A percentile compares a stretch with the other conserved stretches of the same genome.
Conservation (phyloP, 2,113 vertebrate genomes). For the Apistogramma diplotaenia region DNA sequence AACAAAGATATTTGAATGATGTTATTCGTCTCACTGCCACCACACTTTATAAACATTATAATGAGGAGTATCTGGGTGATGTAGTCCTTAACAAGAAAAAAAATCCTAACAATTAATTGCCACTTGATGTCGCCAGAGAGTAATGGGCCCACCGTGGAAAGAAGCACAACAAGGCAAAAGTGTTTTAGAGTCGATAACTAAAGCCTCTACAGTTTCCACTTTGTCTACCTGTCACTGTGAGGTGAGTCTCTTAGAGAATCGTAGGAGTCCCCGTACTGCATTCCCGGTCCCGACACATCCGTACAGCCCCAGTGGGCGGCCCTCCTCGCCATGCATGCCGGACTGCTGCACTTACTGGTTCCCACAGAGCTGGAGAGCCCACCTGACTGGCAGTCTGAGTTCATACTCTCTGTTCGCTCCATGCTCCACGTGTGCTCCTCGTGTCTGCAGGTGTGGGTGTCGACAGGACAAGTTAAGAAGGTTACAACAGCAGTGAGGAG, state of each 20-base stretch:
- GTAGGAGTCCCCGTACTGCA: conserved; percentile 89
- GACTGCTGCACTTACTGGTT: conserved; percentile 98
- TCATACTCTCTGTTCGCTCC: conserved; percentile 92
- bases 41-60: background rate
- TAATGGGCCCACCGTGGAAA: background rate
- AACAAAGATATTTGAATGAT: background rate
- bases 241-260: conserved; percentile 95
- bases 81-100: background rate
- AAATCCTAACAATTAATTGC: background rate
- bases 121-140: conserved; percentile 48
- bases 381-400: conserved; percentile 94
- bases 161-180: background rate
- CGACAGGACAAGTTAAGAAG: conserved; percentile 14
- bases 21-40: background rate
- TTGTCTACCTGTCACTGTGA: conserved; percentile 92
- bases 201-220: background rate
- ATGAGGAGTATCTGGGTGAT: background rate
- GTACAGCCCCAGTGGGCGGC: conserved; percentile 85
- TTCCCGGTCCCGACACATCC: conserved; percentile 75
- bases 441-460: conserved; percentile 77
- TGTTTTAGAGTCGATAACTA: background rate
- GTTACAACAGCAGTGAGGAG: conserved; percentile 6
- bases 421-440: conserved; percentile 98
- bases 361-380: conserved; percentile 93
- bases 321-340: conserved; percentile 88